These are phyloP conservation scores for Ligdia adustata DNA, from an alignment of 2,888 invertebrate genomes.

Conservation along the genomic window DNA sequence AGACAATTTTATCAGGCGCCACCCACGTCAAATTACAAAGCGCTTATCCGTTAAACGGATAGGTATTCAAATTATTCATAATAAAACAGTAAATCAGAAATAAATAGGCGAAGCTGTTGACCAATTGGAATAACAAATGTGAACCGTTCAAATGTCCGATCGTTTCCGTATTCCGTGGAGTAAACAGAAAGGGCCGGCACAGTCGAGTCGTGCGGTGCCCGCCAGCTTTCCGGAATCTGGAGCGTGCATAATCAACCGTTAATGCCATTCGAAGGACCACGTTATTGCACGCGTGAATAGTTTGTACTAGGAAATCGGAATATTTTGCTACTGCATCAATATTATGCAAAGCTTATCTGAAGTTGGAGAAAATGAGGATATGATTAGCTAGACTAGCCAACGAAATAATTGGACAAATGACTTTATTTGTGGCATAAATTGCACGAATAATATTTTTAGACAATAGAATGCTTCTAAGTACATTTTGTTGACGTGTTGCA, in stretches of 20 bases:
- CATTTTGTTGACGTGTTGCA: no score
- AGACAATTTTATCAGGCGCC: constrained; percentile 3
- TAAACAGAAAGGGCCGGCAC: constrained; percentile 56
- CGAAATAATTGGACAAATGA: no score
- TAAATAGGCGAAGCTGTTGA: neutral
- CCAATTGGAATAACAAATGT: constrained; percentile 16
- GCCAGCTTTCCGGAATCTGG: constrained; percentile 77
- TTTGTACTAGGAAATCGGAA: no score
- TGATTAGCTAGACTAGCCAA: no score
- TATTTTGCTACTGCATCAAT: no score
- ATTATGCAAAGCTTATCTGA: no score
- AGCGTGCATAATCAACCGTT: constrained; percentile 81
- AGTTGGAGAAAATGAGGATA: no score
- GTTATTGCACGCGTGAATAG: no score
- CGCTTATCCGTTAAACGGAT: neutral
- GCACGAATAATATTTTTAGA: no score
- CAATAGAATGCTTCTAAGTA: no score
- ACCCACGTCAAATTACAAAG: constrained; percentile 4
- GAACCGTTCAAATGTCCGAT: constrained; percentile 14
- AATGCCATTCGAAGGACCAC: constrained; percentile 45
- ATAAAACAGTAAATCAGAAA: constrained; percentile 14
- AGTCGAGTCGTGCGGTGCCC: constrained; percentile 63
- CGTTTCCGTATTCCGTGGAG: constrained; percentile 23
- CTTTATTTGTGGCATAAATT: no score
- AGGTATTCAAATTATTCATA: neutral